phyloP scores from a whole-genome alignment of 2,888 invertebrate species.

The Xestia sexstrigata region DNA sequence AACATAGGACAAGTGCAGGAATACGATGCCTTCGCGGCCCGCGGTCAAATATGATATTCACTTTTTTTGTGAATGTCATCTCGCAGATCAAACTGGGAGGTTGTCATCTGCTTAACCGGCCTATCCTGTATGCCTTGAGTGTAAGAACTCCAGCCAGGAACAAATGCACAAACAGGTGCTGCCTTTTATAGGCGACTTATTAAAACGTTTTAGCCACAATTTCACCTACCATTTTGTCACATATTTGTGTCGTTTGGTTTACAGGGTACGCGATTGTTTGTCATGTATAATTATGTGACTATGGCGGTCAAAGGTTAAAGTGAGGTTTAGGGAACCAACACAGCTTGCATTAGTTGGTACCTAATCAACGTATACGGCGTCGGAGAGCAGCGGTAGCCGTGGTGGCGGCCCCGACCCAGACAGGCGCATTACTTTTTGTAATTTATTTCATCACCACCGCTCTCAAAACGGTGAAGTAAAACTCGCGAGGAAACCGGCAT shows the following conservation, averaged over 20 bases:
- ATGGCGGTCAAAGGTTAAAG: not conserved
- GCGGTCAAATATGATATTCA: not conserved
- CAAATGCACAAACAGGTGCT: not conserved
- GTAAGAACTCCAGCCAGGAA: not conserved
- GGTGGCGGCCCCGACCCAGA: no score
- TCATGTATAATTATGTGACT: no score
- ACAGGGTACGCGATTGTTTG: no score
- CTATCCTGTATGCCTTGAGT: not conserved
- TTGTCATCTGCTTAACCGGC: not conserved
- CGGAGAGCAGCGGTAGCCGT: no score
- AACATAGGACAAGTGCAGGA: not conserved
- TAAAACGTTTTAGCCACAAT: not conserved
- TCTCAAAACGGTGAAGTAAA: no score
- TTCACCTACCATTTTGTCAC: no score
- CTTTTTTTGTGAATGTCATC: not conserved
- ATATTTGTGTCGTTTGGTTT: no score
- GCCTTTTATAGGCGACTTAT: not conserved
- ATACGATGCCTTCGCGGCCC: not conserved
- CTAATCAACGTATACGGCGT: no score
- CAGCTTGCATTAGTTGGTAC: not conserved
- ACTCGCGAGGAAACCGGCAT: no score
- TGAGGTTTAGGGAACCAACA: not conserved
- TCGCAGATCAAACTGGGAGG: not conserved
- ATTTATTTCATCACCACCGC: no score
- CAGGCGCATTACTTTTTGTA: no score